Conservation (phyloP, 2,113 vertebrate genomes). For the Entosphenus tridentatus region DNA sequence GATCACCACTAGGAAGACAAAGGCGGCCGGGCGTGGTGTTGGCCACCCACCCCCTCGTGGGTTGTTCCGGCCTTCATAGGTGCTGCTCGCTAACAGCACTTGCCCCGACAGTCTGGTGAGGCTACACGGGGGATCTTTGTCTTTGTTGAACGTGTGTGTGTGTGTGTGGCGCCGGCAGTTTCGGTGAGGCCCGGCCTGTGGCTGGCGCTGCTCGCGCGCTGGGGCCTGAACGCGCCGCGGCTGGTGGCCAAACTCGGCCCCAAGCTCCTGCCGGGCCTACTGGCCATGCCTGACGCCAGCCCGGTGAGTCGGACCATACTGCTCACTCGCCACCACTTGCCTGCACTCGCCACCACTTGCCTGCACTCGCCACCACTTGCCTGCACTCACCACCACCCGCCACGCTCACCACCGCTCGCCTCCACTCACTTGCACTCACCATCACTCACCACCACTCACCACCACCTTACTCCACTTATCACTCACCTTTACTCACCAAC, state of each 20-base stretch:
- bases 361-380: too few relatives aligned
- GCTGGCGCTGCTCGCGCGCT: background rate
- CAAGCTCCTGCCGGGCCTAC: background rate
- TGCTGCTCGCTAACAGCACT: too few relatives aligned
- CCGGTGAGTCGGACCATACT: background rate
- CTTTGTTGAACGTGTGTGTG: background rate
- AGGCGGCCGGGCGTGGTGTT: too few relatives aligned
- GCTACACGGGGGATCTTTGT: too few relatives aligned
- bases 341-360: background rate
- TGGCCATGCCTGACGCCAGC: background rate
- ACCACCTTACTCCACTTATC: background rate
- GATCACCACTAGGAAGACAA: too few relatives aligned
- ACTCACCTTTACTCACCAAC: background rate
- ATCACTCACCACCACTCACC: background rate
- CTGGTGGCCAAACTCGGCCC: background rate
- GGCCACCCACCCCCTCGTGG: too few relatives aligned
- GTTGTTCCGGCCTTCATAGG: too few relatives aligned
- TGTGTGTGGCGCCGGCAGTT: background rate
- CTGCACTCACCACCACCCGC: background rate
- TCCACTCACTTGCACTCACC: background rate
- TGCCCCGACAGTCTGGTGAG: too few relatives aligned
- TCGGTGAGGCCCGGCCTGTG: background rate
- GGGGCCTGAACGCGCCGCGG: background rate
- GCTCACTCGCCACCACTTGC: background rate
- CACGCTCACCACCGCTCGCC: background rate